Conservation (phyloP, 2,113 vertebrate species). For the Phaethon lepturus region DNA sequence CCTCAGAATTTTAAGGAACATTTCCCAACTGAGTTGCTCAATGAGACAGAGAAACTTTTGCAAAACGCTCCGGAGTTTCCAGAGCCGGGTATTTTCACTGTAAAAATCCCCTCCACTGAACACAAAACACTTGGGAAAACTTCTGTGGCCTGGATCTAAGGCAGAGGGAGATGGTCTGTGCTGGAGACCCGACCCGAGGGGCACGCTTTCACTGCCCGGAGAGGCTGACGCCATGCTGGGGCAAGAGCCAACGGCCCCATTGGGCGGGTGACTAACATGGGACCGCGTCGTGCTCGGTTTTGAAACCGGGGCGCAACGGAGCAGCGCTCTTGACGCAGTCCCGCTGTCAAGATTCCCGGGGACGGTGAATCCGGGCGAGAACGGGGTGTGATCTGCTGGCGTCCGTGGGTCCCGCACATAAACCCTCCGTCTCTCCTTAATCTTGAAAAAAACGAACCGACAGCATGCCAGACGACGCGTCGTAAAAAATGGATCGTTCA, state of each 20-base stretch:
- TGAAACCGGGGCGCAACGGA: neutral
- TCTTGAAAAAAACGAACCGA: neutral
- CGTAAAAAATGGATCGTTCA: neutral
- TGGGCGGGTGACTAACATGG: neutral
- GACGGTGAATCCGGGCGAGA: neutral
- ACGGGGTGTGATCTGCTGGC: neutral
- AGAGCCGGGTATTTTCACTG: neutral
- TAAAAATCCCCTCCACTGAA: neutral
- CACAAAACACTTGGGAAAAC: neutral
- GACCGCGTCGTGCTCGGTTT: neutral
- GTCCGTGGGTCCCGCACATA: neutral
- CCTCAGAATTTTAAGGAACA: neutral
- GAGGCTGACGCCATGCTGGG: neutral
- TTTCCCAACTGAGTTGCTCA: neutral
- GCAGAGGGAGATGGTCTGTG: neutral
- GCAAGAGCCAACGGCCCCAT: neutral
- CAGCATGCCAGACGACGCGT: neutral
- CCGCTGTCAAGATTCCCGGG: neutral
- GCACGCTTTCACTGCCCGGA: neutral
- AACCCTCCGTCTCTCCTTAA: neutral
- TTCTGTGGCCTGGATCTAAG: neutral
- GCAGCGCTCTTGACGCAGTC: accelerated
- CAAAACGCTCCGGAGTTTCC: neutral
- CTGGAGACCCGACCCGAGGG: neutral
- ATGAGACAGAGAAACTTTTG: neutral